Percentiles rank a stretch among this genome's conserved stretches.
phyloP scores from a whole-genome alignment of 1,140 invertebrate species.

The Diorhabda elongata region DNA sequence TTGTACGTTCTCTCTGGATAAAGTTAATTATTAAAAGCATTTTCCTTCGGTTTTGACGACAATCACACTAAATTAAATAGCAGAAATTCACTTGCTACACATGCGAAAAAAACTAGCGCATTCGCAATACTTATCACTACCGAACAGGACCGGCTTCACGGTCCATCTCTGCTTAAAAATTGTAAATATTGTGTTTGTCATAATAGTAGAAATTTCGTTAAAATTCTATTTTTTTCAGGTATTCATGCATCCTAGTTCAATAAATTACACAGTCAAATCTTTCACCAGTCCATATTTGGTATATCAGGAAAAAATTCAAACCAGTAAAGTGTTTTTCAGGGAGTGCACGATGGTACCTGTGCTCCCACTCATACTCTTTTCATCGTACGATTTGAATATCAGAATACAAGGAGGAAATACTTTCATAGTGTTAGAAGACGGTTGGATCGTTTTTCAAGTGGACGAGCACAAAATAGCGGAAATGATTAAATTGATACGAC shows the following conservation, averaged over 20 bases:
- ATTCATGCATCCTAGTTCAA: constrained; percentile 72
- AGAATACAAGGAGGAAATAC: constrained; percentile 70
- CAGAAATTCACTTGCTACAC: too few relatives aligned
- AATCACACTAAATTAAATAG: too few relatives aligned
- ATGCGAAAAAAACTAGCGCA: too few relatives aligned
- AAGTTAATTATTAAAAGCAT: too few relatives aligned
- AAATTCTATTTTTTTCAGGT: constrained; percentile 45
- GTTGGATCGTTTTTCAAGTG: constrained; percentile 79
- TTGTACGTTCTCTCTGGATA: too few relatives aligned
- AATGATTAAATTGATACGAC: constrained; percentile 68
- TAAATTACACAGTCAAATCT: constrained; percentile 61
- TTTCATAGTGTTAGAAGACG: constrained; percentile 72
- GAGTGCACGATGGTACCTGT: constrained; percentile 78
- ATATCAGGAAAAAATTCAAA: constrained; percentile 81
- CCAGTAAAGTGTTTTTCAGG: constrained; percentile 71
- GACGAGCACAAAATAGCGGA: constrained; percentile 71
- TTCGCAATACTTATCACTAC: too few relatives aligned
- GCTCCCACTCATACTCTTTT: constrained; percentile 76
- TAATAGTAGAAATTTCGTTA: too few relatives aligned
- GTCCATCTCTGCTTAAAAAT: too few relatives aligned
- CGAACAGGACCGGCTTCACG: too few relatives aligned
- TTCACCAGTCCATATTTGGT: constrained; percentile 75
- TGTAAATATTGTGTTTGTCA: too few relatives aligned
- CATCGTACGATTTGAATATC: constrained; percentile 65
- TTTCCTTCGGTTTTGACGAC: too few relatives aligned